Percentiles rank a stretch among this genome's conserved stretches.
phyloP scores from a whole-genome alignment of 2,888 invertebrate genomes.

The Toxonevra muliebris region DNA sequence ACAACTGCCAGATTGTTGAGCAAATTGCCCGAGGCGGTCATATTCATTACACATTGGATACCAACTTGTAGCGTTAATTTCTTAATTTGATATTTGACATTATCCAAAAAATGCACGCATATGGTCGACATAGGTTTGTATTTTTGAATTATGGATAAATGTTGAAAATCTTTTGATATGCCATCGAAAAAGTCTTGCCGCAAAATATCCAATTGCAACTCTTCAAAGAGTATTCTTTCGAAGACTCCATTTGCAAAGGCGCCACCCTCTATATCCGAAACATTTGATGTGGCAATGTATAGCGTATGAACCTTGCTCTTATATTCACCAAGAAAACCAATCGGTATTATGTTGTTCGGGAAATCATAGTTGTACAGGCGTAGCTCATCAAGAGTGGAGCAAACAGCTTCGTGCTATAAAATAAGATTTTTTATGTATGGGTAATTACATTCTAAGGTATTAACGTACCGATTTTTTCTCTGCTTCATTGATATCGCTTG shows the following conservation, averaged over 20 bases:
- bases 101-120: slow-evolving; percentile 44
- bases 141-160: slow-evolving; percentile 46
- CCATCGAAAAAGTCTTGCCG: slow-evolving; percentile 44
- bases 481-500: slow-evolving; percentile 41
- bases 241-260: slow-evolving; percentile 50
- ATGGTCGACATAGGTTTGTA: slow-evolving; percentile 36
- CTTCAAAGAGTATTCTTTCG: slow-evolving; percentile 45
- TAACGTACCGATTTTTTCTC: not conserved
- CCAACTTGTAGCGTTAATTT: slow-evolving; percentile 46
- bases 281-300: slow-evolving; percentile 46
- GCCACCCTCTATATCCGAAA: slow-evolving; percentile 44
- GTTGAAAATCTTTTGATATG: slow-evolving; percentile 36
- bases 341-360: slow-evolving; percentile 38
- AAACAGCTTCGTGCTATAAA: slow-evolving; percentile 34
- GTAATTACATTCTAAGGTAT: not conserved
- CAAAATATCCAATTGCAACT: slow-evolving; percentile 42
- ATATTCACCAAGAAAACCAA: slow-evolving; percentile 49
- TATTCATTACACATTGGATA: slow-evolving; percentile 43
- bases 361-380: slow-evolving; percentile 52
- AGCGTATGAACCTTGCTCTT: slow-evolving; percentile 38
- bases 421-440: not conserved
- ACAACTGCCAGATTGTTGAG: slow-evolving; percentile 45
- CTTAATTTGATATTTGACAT: slow-evolving; percentile 50
- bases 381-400: slow-evolving; percentile 46
- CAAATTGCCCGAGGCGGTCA: slow-evolving; percentile 44